A percentile compares a stretch with the other conserved stretches of the same genome.
These are phyloP conservation scores for Melipona quadrifasciata DNA, from an alignment of 1,140 invertebrate genomes.

Conservation along the genomic window DNA sequence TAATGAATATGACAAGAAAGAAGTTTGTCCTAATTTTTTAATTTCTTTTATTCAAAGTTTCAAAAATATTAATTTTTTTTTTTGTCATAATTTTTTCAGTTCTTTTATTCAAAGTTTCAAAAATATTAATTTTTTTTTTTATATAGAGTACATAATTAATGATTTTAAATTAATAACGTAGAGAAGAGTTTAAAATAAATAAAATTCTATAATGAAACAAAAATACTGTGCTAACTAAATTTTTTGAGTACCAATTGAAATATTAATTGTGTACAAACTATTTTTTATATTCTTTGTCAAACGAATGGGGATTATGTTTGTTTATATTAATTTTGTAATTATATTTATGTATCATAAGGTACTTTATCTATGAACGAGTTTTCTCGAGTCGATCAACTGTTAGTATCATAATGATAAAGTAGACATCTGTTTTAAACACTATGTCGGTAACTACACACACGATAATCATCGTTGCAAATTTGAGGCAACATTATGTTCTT, in stretches of 20 bases:
- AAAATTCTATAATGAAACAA: background rate
- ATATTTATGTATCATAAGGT: background rate
- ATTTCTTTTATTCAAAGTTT: background rate
- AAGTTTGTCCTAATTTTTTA: background rate
- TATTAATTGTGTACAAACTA: background rate
- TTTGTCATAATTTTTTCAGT: background rate
- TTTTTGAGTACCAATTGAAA: background rate
- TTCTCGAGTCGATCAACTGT: background rate
- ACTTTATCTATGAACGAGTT: background rate
- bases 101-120: background rate
- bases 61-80: background rate
- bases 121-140: background rate
- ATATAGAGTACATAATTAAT: background rate
- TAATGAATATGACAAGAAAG: background rate
- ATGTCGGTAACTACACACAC: background rate
- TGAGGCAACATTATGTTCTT: background rate
- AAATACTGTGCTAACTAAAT: background rate
- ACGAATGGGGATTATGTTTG: too few relatives aligned
- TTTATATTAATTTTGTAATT: background rate
- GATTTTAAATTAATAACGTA: background rate
- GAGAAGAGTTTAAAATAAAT: background rate
- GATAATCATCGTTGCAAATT: background rate
- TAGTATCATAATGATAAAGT: background rate
- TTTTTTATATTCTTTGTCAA: background rate
- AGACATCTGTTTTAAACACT: background rate